Base-by-base conservation (phyloP, 2,888 invertebrate species). In the Melanostoma scalare region DNA sequence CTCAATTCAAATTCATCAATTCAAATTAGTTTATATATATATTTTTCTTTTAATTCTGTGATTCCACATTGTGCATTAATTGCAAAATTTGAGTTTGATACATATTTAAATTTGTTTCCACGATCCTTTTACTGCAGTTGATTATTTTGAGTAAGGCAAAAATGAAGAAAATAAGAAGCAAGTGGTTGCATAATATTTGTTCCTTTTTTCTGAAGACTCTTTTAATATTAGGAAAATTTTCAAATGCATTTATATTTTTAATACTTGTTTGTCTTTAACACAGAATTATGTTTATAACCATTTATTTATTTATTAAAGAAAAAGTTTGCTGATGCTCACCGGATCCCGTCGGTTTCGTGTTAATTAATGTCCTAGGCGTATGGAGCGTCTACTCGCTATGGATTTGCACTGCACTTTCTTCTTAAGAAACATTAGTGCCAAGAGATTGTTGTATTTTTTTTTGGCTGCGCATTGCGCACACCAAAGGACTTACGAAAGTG, bases 331-430 rank as follows among this genome's bases (percentile, higher is more conserved):
- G n/a, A 58, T 10, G 63, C 81, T 81, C 61, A 82, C 77, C 71
- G 77, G 68, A 76, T 76, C 35, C 58, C 71, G 81, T 76, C 48
- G 76, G 20, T 20, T 63, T 82, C 50, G 67, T 56, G 46, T 52
- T 36, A 71, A 55, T 58, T 55, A 50, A 31, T 68, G 56, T 44
- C 65, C 61, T 40, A 44, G 30, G n/a, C 52, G 67, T 42, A 63
- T 69, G 35, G 56, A 52, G 44, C 55, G 50, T 44, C 38, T 50
- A 52, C 50, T 68, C 20, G 33, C 6, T 63, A 60, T 6, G 30
- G 61, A 53, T 48, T 73, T 63, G 20, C 31, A 65, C 52, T 68
- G 56, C 61, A 69, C 69, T 77, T 48, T 77, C 55, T 52, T 53
- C 31, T 52, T 20, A 20, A 20, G 20, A 20, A 20, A 20, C 20